A percentile compares a stretch with the other conserved stretches of the same genome.
Evolutionary conservation across 1,140 invertebrate species (phyloP).

Genomic region (Caenorhabditis briggsae): DNA sequence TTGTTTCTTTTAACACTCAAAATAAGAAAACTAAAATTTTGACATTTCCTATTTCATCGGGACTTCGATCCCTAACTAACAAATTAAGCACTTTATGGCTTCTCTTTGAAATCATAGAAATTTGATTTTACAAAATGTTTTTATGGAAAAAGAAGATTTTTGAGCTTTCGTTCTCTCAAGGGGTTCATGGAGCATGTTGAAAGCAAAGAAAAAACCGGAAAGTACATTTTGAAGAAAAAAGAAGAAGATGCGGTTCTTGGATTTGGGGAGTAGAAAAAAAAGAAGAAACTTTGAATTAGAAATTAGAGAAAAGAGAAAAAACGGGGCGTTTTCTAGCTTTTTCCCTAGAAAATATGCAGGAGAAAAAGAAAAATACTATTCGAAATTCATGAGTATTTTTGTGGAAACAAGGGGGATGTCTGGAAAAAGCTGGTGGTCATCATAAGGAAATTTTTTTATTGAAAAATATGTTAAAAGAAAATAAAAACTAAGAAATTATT

Average conservation of each 20-base stretch:
- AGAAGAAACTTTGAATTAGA: constrained; percentile 10
- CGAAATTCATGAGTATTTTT: too few relatives aligned
- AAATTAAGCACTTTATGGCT: background rate
- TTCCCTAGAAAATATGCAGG: too few relatives aligned
- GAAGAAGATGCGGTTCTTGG: background rate
- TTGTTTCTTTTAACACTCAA: too few relatives aligned
- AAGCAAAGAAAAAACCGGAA: background rate
- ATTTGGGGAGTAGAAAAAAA: background rate
- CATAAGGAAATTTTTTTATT: too few relatives aligned
- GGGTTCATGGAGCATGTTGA: background rate
- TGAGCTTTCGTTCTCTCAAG: background rate
- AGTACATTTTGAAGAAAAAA: constrained; percentile 15
- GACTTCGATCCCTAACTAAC: background rate
- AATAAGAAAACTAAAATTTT: too few relatives aligned
- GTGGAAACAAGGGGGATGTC: too few relatives aligned
- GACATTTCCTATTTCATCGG: background rate
- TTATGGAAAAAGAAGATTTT: background rate
- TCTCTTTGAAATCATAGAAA: background rate
- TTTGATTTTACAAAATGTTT: background rate
- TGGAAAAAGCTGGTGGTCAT: too few relatives aligned
- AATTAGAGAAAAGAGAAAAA: background rate
- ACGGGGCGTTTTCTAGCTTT: too few relatives aligned
- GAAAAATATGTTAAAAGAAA: too few relatives aligned
- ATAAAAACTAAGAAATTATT: too few relatives aligned
- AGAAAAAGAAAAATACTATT: too few relatives aligned